A percentile compares a stretch with the other conserved stretches of the same genome.
phyloP scores from a whole-genome alignment of 2,797 vertebrate genomes.

The Myotis daubentonii region DNA sequence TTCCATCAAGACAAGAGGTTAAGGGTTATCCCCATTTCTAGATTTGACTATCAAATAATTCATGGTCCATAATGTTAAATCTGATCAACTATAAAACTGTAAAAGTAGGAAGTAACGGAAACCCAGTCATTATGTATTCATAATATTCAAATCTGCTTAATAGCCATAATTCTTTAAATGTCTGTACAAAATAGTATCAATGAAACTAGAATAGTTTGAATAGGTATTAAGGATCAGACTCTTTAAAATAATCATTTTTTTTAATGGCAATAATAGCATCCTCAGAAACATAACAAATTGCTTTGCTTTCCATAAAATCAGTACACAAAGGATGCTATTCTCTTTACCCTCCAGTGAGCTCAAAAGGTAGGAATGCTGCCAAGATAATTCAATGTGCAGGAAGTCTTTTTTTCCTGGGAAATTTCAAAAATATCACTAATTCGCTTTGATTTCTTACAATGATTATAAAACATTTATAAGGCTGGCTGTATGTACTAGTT shows the following conservation, averaged over 20 bases:
- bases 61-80: conserved; percentile 33
- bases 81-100: not conserved
- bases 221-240: conserved; percentile 46
- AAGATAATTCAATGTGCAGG: conserved; percentile 60
- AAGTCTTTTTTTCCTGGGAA: conserved; percentile 71
- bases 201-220: conserved; percentile 52
- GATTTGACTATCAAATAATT: conserved; percentile 1
- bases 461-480: conserved; percentile 65
- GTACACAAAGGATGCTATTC: conserved; percentile 49
- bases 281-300: conserved; percentile 35
- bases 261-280: conserved; percentile 48
- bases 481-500: conserved; percentile 15
- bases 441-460: conserved; percentile 56
- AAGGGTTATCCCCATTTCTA: not conserved
- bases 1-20: not conserved
- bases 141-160: conserved; percentile 35
- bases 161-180: conserved; percentile 27
- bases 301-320: conserved; percentile 58
- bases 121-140: conserved; percentile 9
- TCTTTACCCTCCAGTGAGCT: conserved; percentile 50
- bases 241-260: conserved; percentile 48
- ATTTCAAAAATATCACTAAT: conserved; percentile 65
- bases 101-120: conserved; percentile 52
- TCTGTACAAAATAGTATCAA: conserved; percentile 42
- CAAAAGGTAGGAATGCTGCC: conserved; percentile 62